Evolutionary conservation across 1,140 invertebrate genomes (phyloP).

Genomic region (Brevipalpus yothersi): DNA sequence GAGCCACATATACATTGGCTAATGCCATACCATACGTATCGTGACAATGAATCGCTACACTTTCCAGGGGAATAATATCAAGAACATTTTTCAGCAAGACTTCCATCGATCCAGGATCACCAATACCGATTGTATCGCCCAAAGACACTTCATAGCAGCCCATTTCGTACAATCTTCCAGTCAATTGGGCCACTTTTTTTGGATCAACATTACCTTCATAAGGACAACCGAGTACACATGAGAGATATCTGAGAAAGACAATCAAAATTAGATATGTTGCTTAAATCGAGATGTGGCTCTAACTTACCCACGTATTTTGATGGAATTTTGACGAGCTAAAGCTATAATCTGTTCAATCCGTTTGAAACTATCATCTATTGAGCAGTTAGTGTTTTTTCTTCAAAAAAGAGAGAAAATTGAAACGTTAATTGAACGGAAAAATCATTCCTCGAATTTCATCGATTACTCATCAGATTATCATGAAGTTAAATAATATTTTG

Average conservation of each 20-base stretch:
- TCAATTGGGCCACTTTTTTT: conserved; percentile 40
- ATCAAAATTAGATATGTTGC: not conserved
- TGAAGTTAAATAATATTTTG: not conserved
- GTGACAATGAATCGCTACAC: conserved; percentile 83
- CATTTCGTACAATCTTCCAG: conserved; percentile 43
- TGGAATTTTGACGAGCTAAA: conserved; percentile 36
- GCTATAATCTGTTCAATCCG: conserved; percentile 39
- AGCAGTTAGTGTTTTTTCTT: conserved; percentile 76
- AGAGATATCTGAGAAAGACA: not conserved
- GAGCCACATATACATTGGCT: conserved; percentile 62
- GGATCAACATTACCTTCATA: conserved; percentile 72
- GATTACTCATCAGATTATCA: not conserved
- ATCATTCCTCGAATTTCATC: not conserved
- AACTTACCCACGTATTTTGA: conserved; percentile 35
- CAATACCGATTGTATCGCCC: conserved; percentile 91
- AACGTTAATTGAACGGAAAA: not conserved
- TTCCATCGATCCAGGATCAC: conserved; percentile 56
- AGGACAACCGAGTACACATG: conserved; percentile 49
- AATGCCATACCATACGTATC: conserved; percentile 95
- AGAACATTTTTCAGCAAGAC: conserved; percentile 48
- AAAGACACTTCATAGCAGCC: conserved; percentile 87
- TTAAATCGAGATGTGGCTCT: conserved; percentile 23
- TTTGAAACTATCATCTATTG: conserved; percentile 51
- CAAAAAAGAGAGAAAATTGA: not conserved
- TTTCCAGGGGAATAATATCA: conserved; percentile 30